Conservation (phyloP, 2,888 invertebrate species). For the Ommatoiulus sabulosus region DNA sequence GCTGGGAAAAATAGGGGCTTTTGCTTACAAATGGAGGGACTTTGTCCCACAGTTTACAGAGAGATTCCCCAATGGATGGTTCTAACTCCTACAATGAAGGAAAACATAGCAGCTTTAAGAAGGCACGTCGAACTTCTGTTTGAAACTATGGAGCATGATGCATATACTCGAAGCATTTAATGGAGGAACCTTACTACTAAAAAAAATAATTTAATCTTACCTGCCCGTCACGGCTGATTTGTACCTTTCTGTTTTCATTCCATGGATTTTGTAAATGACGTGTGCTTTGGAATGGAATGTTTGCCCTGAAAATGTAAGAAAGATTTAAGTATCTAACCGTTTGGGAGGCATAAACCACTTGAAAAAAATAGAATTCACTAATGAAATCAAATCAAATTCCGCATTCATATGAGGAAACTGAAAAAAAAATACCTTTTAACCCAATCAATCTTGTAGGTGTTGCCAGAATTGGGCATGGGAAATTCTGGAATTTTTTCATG, state of each 20-base stretch:
- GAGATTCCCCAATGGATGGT: conserved; percentile 68
- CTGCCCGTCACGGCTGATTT: conserved; percentile 74
- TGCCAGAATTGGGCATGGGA: conserved; percentile 65
- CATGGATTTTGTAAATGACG: conserved; percentile 73
- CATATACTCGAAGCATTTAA: neutral
- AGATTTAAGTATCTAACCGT: too few species aligned
- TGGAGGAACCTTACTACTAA: neutral
- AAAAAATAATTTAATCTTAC: conserved; percentile 64
- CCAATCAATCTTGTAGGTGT: conserved; percentile 69
- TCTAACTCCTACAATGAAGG: conserved; percentile 68
- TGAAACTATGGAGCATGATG: too few species aligned
- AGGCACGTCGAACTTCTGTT: too few species aligned
- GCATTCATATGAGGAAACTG: too few species aligned
- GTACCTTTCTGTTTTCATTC: conserved; percentile 73
- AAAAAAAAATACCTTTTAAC: conserved; percentile 68
- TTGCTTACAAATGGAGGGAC: conserved; percentile 62
- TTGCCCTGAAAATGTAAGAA: conserved; percentile 65
- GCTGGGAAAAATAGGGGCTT: conserved; percentile 56
- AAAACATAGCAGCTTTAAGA: conserved; percentile 56
- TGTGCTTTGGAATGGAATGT: conserved; percentile 69
- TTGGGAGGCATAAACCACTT: too few species aligned
- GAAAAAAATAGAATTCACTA: too few species aligned
- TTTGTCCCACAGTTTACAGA: conserved; percentile 69
- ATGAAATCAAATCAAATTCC: neutral
- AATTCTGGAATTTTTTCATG: conserved; percentile 67